A percentile compares a stretch with the other conserved stretches of the same genome.
Conservation (phyloP, 2,113 vertebrate species). For the Symphodus melops region DNA sequence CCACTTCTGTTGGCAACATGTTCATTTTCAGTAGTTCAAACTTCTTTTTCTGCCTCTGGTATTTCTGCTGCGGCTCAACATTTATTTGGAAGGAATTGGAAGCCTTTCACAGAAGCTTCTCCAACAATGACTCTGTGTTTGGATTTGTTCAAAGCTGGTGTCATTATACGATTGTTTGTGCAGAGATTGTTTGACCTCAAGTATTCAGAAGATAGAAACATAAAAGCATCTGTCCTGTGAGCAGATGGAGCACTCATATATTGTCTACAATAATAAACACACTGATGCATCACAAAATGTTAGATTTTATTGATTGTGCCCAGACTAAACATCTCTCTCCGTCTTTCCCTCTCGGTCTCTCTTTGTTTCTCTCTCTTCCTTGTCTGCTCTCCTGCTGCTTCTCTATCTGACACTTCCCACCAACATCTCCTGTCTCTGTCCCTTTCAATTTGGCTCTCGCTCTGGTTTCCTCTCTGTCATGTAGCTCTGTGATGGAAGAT, state of each 20-base stretch:
- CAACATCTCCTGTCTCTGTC: conserved; percentile 33
- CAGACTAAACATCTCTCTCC: conserved; percentile 2
- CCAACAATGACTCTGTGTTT: background rate
- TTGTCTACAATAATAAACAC: conserved; percentile 37
- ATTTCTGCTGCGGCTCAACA: no score
- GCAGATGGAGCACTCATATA: background rate
- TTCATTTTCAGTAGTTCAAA: no score
- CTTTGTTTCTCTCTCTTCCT: background rate
- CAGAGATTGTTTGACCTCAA: background rate
- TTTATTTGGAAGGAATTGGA: no score
- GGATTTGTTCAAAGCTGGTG: background rate
- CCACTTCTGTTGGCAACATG: no score
- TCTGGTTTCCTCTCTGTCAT: conserved; percentile 3
- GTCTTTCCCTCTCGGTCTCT: background rate
- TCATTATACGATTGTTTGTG: background rate
- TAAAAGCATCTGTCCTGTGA: background rate
- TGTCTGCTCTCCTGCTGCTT: conserved; percentile 9
- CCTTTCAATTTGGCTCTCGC: conserved; percentile 23
- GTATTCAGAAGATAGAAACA: background rate
- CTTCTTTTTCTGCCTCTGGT: no score
- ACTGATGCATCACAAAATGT: conserved; percentile 39
- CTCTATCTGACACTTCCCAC: conserved; percentile 26
- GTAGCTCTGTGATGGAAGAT: conserved; percentile 25
- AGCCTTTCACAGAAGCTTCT: background rate
- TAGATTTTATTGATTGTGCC: conserved; percentile 59